Percentiles rank a stretch among this genome's conserved stretches.
Evolutionary conservation across 1,140 invertebrate genomes (phyloP).

Genomic region (Tachypleus tridentatus): DNA sequence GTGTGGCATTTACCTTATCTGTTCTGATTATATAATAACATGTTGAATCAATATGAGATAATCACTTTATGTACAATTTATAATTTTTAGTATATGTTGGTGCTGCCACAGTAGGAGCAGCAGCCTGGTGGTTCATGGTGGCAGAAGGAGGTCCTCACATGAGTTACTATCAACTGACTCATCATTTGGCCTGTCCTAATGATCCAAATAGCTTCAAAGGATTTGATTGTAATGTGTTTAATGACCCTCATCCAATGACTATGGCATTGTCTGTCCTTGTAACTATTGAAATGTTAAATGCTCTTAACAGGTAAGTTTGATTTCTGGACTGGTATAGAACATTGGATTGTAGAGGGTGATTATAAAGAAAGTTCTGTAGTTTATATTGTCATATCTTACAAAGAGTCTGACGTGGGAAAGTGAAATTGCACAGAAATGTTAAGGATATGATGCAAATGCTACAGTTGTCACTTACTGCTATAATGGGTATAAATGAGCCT

Average conservation of each 20-base stretch:
- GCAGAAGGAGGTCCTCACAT: slow-evolving; percentile 87
- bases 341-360: too few species aligned
- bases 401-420: too few species aligned
- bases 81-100: slow-evolving; percentile 58
- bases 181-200: slow-evolving; percentile 39
- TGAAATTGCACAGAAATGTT: too few species aligned
- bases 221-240: slow-evolving; percentile 93
- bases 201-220: slow-evolving; percentile 51
- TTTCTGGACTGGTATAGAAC: background rate
- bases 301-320: slow-evolving; percentile 81
- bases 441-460: too few species aligned
- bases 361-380: too few species aligned
- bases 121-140: slow-evolving; percentile 99
- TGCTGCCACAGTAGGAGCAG: slow-evolving; percentile 94
- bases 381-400: too few species aligned
- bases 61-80: background rate
- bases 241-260: slow-evolving; percentile 97
- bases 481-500: too few species aligned
- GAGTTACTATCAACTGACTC: slow-evolving; percentile 77
- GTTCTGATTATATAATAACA: too few species aligned
- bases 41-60: background rate
- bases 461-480: too few species aligned
- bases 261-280: slow-evolving; percentile 99
- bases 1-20: too few species aligned
- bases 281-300: slow-evolving; percentile 99